A percentile compares a stretch with the other conserved stretches of the same genome.
These are phyloP conservation scores for Poecilobothrus nobilitatus DNA, from an alignment of 2,888 invertebrate genomes.

Conservation along the genomic window DNA sequence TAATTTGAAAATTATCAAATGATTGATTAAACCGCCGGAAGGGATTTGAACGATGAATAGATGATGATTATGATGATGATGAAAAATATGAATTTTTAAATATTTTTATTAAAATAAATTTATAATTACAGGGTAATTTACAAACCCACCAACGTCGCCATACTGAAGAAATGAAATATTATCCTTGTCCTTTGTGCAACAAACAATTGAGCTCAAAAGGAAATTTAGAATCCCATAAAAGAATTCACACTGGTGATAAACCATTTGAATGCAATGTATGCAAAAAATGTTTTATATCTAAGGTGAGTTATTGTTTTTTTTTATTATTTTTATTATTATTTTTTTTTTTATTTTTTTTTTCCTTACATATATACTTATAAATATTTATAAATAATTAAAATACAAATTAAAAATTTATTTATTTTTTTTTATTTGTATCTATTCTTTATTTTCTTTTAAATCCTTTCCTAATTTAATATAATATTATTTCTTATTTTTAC, in stretches of 20 bases:
- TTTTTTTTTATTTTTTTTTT: neutral
- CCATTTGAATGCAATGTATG: slow-evolving; percentile 15
- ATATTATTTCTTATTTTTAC: no score
- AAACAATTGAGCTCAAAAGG: slow-evolving; percentile 6
- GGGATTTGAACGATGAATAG: neutral
- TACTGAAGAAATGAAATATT: slow-evolving; percentile 4
- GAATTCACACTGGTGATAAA: slow-evolving; percentile 17
- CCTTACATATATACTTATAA: no score
- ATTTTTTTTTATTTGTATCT: no score
- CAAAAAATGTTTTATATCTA: slow-evolving; percentile 16
- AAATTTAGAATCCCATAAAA: slow-evolving; percentile 12
- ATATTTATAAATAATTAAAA: no score
- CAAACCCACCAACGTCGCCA: slow-evolving; percentile 6
- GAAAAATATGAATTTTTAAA: neutral
- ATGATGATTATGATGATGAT: no score
- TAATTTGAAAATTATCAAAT: no score
- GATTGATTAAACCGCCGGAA: neutral
- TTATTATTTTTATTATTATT: neutral
- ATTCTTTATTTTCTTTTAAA: no score
- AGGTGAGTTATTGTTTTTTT: neutral
- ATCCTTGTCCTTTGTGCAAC: slow-evolving; percentile 3
- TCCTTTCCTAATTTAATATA: no score
- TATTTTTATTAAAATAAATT: slow-evolving; percentile 4
- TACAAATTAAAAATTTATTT: no score
- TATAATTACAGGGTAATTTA: slow-evolving; percentile 5